A percentile compares a stretch with the other conserved stretches of the same genome.
Evolutionary conservation across 2,888 invertebrate genomes (phyloP).

Genomic region (Agrochola macilenta): DNA sequence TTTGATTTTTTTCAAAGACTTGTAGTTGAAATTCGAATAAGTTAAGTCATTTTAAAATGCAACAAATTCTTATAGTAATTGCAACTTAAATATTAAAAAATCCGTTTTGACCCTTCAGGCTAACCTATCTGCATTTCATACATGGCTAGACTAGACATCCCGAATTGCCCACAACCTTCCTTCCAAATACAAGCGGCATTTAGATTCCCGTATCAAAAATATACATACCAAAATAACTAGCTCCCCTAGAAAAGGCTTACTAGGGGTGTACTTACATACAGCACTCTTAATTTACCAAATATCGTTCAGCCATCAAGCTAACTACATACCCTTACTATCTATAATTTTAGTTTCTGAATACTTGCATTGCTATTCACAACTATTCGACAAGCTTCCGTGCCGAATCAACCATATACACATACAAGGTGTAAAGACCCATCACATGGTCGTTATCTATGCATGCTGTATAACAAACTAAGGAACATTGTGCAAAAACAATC

Average conservation of each 20-base stretch:
- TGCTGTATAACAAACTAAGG: too few relatives aligned
- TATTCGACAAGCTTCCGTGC: neutral
- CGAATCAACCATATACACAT: neutral
- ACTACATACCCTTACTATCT: neutral
- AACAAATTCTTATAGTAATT: neutral
- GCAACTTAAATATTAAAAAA: slow-evolving; percentile 16
- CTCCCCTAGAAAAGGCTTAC: neutral
- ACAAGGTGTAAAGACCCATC: neutral
- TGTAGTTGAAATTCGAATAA: neutral
- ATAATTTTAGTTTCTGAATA: slow-evolving; percentile 14
- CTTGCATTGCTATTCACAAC: neutral
- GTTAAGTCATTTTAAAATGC: neutral
- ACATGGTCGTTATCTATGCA: neutral
- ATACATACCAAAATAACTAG: slow-evolving; percentile 35
- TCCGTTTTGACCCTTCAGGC: neutral
- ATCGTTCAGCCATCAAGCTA: neutral
- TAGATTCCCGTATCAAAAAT: slow-evolving; percentile 44
- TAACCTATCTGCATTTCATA: slow-evolving; percentile 10
- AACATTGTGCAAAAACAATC: neutral
- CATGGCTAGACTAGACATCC: neutral
- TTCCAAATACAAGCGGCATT: neutral
- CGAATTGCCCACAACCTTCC: neutral
- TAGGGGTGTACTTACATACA: neutral
- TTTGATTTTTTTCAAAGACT: neutral
- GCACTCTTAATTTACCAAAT: neutral